Conservation (phyloP, 2,113 vertebrate genomes). For the Pomatorhinus ruficollis region DNA sequence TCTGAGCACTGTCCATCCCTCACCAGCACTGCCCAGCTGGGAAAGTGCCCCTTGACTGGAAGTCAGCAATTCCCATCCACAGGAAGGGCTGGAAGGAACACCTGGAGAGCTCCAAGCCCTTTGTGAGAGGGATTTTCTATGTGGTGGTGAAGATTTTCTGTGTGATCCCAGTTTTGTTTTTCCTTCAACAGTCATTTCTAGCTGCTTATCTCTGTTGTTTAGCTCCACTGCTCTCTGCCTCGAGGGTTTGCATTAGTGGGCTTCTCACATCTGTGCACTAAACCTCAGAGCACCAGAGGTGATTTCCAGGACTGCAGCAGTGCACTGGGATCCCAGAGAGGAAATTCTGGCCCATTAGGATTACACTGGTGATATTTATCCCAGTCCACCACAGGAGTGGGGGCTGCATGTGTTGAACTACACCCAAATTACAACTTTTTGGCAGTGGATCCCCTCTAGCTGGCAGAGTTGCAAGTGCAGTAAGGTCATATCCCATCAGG, state of each 20-base stretch:
- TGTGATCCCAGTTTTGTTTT: not conserved
- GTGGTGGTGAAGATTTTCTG: not conserved
- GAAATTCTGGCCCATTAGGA: accelerated
- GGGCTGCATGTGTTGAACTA: not conserved
- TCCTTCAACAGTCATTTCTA: not conserved
- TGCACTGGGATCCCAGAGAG: not conserved
- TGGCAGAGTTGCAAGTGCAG: not conserved
- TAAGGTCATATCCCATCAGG: not conserved
- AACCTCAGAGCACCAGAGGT: not conserved
- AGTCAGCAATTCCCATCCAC: accelerated
- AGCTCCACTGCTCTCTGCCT: not conserved
- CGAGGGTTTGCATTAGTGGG: not conserved
- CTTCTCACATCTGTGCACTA: not conserved
- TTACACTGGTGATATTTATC: not conserved
- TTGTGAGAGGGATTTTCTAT: not conserved
- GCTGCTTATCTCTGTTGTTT: not conserved
- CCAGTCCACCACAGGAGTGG: not conserved
- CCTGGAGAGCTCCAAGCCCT: not conserved
- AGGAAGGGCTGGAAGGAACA: not conserved
- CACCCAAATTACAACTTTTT: not conserved
- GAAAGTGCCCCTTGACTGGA: not conserved
- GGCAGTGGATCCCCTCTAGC: not conserved
- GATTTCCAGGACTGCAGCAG: not conserved
- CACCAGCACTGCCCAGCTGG: not conserved
- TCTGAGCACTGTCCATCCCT: not conserved